A percentile compares a stretch with the other conserved stretches of the same genome.
phyloP scores from a whole-genome alignment of 23 tunicate genomes.

The Diplosoma virens region DNA sequence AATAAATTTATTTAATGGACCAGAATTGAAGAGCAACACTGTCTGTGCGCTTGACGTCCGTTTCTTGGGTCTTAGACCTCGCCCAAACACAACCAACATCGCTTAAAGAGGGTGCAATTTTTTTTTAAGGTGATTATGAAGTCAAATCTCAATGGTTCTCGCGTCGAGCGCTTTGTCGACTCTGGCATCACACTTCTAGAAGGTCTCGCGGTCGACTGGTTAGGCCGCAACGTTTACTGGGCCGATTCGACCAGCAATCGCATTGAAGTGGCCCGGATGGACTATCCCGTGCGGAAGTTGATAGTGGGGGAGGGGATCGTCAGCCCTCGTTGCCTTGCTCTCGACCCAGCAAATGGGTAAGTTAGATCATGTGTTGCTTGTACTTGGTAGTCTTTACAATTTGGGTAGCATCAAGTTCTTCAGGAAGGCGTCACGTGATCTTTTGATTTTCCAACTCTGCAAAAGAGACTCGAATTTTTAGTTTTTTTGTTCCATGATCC shows the following conservation, averaged over 20 bases:
- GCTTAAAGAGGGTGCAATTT: too few species aligned
- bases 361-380: background rate
- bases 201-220: conserved; percentile 92
- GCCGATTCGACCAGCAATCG: conserved; percentile 70
- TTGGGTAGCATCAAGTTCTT: background rate
- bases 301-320: conserved; percentile 54
- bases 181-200: conserved; percentile 69
- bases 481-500: background rate
- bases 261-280: conserved; percentile 85
- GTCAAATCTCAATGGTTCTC: conserved; percentile 61
- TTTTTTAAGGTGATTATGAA: conserved; percentile 73
- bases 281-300: conserved; percentile 48
- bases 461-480: background rate
- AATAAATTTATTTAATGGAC: too few species aligned
- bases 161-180: conserved; percentile 42
- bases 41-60: too few species aligned
- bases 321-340: conserved; percentile 63
- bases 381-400: background rate
- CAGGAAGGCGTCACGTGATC: background rate
- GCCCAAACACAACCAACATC: too few species aligned
- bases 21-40: too few species aligned
- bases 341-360: conserved; percentile 81
- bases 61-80: too few species aligned
- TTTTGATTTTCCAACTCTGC: background rate
- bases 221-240: conserved; percentile 90